Percentiles rank a stretch among this genome's conserved stretches.
These are phyloP conservation scores for Quadriops clusia DNA, from an alignment of 2,888 invertebrate species.

Conservation along the genomic window DNA sequence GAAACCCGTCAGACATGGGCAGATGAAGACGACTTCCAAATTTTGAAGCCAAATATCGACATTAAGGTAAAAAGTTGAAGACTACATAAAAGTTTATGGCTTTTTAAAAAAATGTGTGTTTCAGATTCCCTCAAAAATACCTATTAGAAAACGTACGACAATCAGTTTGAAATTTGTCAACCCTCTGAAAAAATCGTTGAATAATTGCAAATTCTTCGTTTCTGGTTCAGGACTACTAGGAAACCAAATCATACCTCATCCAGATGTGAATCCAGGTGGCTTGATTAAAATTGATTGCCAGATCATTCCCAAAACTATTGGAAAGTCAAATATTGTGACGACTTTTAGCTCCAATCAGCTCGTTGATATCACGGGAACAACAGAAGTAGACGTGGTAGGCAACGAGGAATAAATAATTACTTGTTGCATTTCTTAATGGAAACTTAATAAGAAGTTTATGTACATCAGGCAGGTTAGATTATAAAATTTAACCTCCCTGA, in stretches of 20 bases:
- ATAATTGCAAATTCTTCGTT: constrained; percentile 55
- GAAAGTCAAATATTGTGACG: constrained; percentile 54
- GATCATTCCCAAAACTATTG: constrained; percentile 50
- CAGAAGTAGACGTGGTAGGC: constrained; percentile 42
- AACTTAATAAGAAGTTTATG: too few relatives aligned
- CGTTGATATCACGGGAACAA: constrained; percentile 57
- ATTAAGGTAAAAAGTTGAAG: constrained; percentile 45
- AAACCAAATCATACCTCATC: constrained; percentile 44
- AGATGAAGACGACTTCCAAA: constrained; percentile 71
- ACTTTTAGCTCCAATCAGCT: constrained; percentile 60
- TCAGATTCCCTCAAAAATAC: constrained; percentile 51
- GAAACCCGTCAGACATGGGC: constrained; percentile 77
- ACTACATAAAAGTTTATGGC: too few relatives aligned
- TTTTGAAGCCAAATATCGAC: constrained; percentile 57
- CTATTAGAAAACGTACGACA: constrained; percentile 42
- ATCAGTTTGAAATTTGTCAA: constrained; percentile 54
- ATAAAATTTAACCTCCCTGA: too few relatives aligned
- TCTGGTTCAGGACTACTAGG: constrained; percentile 56
- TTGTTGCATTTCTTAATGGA: too few relatives aligned
- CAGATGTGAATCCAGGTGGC: constrained; percentile 45
- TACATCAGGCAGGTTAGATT: too few relatives aligned
- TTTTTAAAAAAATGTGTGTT: constrained; percentile 14
- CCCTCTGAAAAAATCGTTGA: constrained; percentile 52
- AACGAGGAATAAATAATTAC: constrained; percentile 14
- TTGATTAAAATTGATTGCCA: constrained; percentile 43